Evolutionary conservation across 2,888 invertebrate species (phyloP).

Genomic region (Drosophila lutescens): DNA sequence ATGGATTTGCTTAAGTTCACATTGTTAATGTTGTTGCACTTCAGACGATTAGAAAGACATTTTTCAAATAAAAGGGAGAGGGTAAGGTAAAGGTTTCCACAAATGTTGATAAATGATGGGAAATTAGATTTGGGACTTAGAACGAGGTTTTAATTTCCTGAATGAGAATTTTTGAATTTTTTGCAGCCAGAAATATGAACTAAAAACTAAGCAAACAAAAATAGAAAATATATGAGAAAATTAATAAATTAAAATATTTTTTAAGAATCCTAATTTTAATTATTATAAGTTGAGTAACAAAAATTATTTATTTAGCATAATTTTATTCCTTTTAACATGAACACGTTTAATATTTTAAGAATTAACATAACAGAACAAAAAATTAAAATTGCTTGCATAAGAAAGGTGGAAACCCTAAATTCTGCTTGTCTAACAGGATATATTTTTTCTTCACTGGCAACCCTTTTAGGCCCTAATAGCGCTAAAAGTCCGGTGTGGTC

Average conservation of each 20-base stretch:
- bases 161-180: too few relatives aligned
- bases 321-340: too few relatives aligned
- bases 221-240: too few relatives aligned
- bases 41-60: conserved; percentile 45
- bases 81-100: conserved; percentile 2
- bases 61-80: conserved; percentile 16
- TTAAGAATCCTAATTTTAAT: too few relatives aligned
- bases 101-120: conserved; percentile 9
- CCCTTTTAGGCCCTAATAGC: conserved; percentile 19
- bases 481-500: conserved; percentile 23
- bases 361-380: too few relatives aligned
- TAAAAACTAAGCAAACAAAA: too few relatives aligned
- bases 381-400: too few relatives aligned
- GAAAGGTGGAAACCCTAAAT: not conserved
- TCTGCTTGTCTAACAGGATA: not conserved
- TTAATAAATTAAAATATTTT: too few relatives aligned
- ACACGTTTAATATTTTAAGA: not conserved
- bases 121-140: not conserved
- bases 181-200: too few relatives aligned
- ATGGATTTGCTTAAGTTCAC: conserved; percentile 31
- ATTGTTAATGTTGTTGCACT: conserved; percentile 26
- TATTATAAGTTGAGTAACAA: too few relatives aligned
- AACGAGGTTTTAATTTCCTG: too few relatives aligned
- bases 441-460: not conserved
- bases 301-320: too few relatives aligned